These are phyloP conservation scores for Aphelenchoides besseyi DNA, from an alignment of 1,140 invertebrate genomes.

Conservation along the genomic window DNA sequence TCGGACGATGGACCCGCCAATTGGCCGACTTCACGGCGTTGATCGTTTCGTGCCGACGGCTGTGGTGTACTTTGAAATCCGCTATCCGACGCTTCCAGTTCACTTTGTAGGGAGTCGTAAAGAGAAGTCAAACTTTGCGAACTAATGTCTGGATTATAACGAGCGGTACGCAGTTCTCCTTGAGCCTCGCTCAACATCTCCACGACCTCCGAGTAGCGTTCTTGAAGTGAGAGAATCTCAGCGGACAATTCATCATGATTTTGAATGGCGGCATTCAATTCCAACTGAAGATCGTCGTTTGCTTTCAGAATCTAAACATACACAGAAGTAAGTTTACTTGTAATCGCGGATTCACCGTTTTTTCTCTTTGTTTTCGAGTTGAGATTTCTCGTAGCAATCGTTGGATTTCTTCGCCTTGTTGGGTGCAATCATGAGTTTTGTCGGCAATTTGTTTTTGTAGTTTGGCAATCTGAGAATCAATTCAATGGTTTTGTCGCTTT, in stretches of 20 bases:
- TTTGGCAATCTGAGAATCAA: background rate
- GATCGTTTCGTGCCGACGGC: constrained; percentile 21
- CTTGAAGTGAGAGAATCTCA: background rate
- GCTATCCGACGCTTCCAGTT: constrained; percentile 45
- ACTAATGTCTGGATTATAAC: background rate
- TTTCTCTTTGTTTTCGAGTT: constrained; percentile 7
- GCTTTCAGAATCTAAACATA: constrained; percentile 8
- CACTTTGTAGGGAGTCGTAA: constrained; percentile 47
- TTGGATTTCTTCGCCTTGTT: constrained; percentile 12
- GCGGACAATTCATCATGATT: constrained; percentile 9
- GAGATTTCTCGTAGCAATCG: background rate
- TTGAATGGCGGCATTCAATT: constrained; percentile 1
- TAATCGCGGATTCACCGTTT: background rate
- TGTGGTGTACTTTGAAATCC: constrained; percentile 40
- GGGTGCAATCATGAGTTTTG: background rate
- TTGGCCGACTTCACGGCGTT: background rate
- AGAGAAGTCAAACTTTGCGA: constrained; percentile 24
- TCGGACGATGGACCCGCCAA: background rate
- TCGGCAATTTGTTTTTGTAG: constrained; percentile 10
- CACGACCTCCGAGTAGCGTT: constrained; percentile 6
- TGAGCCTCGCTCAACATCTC: constrained; percentile 10
- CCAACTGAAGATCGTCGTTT: constrained; percentile 1
- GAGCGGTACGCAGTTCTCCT: constrained; percentile 10
- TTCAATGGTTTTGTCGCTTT: background rate
- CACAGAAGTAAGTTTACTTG: background rate